Base-by-base conservation (phyloP, 2,797 vertebrate species). In the Sebastolobus alascanus region DNA sequence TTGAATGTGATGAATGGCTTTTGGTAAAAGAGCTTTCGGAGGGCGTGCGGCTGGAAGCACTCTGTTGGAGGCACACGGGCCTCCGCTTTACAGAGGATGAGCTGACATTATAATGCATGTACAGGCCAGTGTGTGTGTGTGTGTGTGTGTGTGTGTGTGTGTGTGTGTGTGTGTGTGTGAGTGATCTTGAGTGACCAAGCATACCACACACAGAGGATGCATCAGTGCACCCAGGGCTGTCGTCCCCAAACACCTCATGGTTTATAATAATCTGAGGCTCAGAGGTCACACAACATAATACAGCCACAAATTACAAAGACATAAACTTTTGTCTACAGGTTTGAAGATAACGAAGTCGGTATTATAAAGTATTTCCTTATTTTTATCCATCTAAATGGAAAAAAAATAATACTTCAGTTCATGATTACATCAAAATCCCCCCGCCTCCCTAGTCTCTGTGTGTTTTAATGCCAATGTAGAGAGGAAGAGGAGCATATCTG, bases 91-190 rank as follows among this genome's bases (percentile, higher is more conserved):
- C 70, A 86, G 83, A 84, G 89, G 91, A 93, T 94, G 94, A 96
- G 94, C 94, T 92, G 85, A 89, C 84, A 94, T 94, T 95, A 91
- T 89, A 90, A 96, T 96, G 94, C 95, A 92, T 68, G 83, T 85
- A 77, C 94, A 95, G 94, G 83, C 82, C 73, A 76, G 56, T 60
- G 64, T 72, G 73, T 76, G 46, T 73, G 68, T 72, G 78, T 79
- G 72, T 72, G 59, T 78, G 79, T 80, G 38, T 59, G 61, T 37
- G 22, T 79, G 43, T 79, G 72, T 72, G 59, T 78, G 79, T 80
- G 38, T 59, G 59, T 63, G 38, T 59, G 59, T 71, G 77, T 79
- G 72, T 72, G 59, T 78, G 79, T 80, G 38, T 59, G 59, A 66
- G 38, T 59, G 59, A 66, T 82, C 66, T 75, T 52, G 70, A 87